Base-by-base conservation (phyloP, 30 jellyfish, hydroid and myxozoan species). In the Mastigias papua region DNA sequence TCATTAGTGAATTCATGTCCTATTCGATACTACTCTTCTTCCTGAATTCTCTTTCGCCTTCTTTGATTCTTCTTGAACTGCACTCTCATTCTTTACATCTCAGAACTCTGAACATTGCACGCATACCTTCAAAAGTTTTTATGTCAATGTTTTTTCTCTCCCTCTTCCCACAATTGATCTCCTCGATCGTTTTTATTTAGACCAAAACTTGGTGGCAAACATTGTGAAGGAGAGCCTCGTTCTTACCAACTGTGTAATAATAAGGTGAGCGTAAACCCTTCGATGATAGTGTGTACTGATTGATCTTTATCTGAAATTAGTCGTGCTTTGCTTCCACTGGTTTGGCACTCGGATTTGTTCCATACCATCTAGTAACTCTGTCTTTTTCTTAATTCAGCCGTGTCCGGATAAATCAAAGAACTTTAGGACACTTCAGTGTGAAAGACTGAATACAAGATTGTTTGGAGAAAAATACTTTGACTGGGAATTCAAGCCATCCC, bases 401-500 rank as follows among this genome's bases (percentile, higher is more conserved):
- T 89, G 97, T 32, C 89, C 86, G 28, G 97, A 73, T 23, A 75
- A 68, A n/a, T 69, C 90, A 10, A 89, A 75, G 60, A 80, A 78
- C 66, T 89, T 61, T 76, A 78, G 99, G 48, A 68, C 89, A n/a
- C 89, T 32, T 19, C 99, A 95, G 70, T 95, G 99, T 71, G 95
- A 91, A 63, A 33, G 87, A 16, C 87, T 95, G 54, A 87, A 90
- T 65, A 83, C 88, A 3, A 74, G 99, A 33, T 63, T 95, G 69
- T 95, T 95, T 74, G 99, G 99, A 19, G 99, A 95, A 76, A 90
- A 90, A 54, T 90, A 95, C 73, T 95, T 95, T 81, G 99, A 95
- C 1, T 95, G 99, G 99, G 98, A 95, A 67, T 95, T 95, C 88
- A 95, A 95, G 64, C 94, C 99, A 48, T 95, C 99, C 16, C 92